Conservation (phyloP, 2,888 invertebrate genomes). For the Drosophila atroscutellata region DNA sequence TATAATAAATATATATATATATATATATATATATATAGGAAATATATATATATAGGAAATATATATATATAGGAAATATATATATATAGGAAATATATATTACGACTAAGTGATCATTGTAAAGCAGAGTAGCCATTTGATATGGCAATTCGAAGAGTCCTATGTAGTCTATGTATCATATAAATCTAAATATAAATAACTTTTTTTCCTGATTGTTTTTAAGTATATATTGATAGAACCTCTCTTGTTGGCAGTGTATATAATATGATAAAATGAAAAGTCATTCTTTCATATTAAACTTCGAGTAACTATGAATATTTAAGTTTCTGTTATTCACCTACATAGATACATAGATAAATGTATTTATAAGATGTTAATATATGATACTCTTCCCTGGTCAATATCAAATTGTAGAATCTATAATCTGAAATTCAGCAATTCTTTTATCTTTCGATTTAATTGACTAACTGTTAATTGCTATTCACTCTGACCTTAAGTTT, state of each 20-base stretch:
- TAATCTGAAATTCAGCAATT: conserved; percentile 4
- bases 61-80: conserved; percentile 16
- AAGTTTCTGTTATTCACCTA: conserved; percentile 42
- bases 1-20: conserved; percentile 26
- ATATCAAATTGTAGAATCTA: conserved; percentile 10
- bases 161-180: background rate
- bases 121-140: conserved; percentile 31
- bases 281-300: conserved; percentile 43
- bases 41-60: conserved; percentile 4
- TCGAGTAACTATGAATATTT: conserved; percentile 30
- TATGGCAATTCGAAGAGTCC: conserved; percentile 33
- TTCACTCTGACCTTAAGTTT: background rate
- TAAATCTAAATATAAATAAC: background rate
- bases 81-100: conserved; percentile 5
- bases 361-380: conserved; percentile 13
- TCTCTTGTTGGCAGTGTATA: conserved; percentile 42
- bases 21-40: no score
- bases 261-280: conserved; percentile 40
- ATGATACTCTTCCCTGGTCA: conserved; percentile 30
- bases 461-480: background rate
- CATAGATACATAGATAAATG: conserved; percentile 8
- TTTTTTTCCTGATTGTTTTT: conserved; percentile 11
- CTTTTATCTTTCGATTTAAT: conserved; percentile 7
- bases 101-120: conserved; percentile 32
- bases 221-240: conserved; percentile 22